Conservation (phyloP, 2,888 invertebrate genomes). For the Amphipyra tragopoginis region DNA sequence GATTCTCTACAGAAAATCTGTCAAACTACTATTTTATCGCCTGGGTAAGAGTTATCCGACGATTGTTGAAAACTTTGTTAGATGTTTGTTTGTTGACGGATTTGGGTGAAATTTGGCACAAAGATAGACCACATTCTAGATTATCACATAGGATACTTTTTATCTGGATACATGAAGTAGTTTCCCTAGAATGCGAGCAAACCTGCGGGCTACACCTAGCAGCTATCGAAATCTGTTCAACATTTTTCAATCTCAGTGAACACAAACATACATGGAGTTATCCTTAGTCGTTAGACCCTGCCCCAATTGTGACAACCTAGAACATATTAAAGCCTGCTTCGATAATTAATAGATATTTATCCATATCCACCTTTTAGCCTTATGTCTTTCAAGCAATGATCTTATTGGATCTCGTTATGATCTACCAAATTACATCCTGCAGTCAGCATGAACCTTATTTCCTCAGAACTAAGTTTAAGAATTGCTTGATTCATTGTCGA, state of each 20-base stretch:
- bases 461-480: fast-evolving
- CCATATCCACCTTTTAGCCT: constrained; percentile 45
- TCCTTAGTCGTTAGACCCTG: constrained; percentile 53
- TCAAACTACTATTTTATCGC: too few species aligned
- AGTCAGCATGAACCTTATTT: neutral
- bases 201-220: too few species aligned
- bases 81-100: too few species aligned
- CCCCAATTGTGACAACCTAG: constrained; percentile 58
- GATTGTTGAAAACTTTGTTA: too few species aligned
- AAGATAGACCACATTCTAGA: too few species aligned
- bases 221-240: neutral
- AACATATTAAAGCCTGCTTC: constrained; percentile 41
- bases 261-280: constrained; percentile 40
- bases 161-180: too few species aligned
- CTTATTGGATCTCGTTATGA: constrained; percentile 43
- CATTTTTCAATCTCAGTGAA: constrained; percentile 25
- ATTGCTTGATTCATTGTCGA: neutral
- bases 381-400: constrained; percentile 43
- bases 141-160: too few species aligned
- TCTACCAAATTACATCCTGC: constrained; percentile 22
- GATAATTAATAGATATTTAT: constrained; percentile 61
- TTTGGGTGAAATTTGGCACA: too few species aligned
- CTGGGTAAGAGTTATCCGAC: too few species aligned
- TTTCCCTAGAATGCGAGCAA: too few species aligned
- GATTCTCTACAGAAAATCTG: too few species aligned